phyloP scores from a whole-genome alignment of 1,140 invertebrate species.

The Cydia strobilella region DNA sequence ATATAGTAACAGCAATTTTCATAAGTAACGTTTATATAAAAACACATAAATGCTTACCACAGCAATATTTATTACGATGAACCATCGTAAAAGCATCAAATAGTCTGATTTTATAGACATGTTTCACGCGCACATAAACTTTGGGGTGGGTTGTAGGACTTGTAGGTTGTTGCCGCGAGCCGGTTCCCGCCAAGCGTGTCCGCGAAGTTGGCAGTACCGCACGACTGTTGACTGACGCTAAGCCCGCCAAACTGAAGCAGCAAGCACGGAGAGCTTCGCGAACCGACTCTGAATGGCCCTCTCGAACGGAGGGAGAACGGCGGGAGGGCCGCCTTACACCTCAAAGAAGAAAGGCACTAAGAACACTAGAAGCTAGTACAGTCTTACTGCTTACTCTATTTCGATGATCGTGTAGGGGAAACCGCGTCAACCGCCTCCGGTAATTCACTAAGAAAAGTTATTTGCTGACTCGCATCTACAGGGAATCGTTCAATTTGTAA shows the following conservation, averaged over 20 bases:
- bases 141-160: slow-evolving; percentile 35
- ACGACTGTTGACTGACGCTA: slow-evolving; percentile 63
- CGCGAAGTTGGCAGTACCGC: slow-evolving; percentile 44
- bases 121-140: slow-evolving; percentile 64
- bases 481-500: slow-evolving; percentile 54
- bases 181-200: slow-evolving; percentile 62
- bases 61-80: slow-evolving; percentile 57
- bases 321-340: slow-evolving; percentile 53
- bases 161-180: slow-evolving; percentile 45
- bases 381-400: neutral
- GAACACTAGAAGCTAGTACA: neutral
- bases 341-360: neutral
- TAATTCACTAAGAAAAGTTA: slow-evolving; percentile 79
- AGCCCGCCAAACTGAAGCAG: slow-evolving; percentile 75
- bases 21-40: slow-evolving; percentile 19
- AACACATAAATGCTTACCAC: slow-evolving; percentile 56
- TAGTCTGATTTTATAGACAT: slow-evolving; percentile 53
- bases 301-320: slow-evolving; percentile 70
- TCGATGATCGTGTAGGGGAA: slow-evolving; percentile 72
- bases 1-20: neutral
- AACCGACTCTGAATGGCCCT: slow-evolving; percentile 74
- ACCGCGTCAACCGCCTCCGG: slow-evolving; percentile 70
- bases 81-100: slow-evolving; percentile 52
- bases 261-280: slow-evolving; percentile 72
- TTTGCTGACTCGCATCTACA: slow-evolving; percentile 65